Conservation (phyloP, 2,113 vertebrate species). For the Hemibagrus wyckioides region DNA sequence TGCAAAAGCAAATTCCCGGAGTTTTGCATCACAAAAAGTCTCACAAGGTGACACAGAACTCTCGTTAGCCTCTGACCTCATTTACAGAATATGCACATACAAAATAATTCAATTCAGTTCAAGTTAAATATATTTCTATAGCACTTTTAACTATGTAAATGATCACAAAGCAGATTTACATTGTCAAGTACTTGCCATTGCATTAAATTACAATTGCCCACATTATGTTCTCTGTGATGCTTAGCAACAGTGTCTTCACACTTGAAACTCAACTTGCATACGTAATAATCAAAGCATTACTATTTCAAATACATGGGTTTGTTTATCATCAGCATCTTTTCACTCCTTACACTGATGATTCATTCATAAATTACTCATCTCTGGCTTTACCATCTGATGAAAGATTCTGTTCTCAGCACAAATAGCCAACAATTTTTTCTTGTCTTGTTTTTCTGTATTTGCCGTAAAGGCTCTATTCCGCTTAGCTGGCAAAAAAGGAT, state of each 20-base stretch:
- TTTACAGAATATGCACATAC: conserved; percentile 29
- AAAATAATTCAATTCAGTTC: background rate
- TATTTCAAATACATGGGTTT: background rate
- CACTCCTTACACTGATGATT: background rate
- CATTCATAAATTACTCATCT: background rate
- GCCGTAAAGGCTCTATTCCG: conserved; percentile 21
- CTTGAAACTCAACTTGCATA: background rate
- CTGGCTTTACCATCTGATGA: background rate
- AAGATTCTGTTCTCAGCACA: background rate
- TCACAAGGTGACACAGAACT: conserved; percentile 36
- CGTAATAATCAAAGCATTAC: background rate
- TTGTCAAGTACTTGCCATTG: background rate
- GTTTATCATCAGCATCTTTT: background rate
- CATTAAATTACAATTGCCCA: background rate
- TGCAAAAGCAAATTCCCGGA: conserved; percentile 60
- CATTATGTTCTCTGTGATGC: background rate
- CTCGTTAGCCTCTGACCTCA: conserved; percentile 54
- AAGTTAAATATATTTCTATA: background rate
- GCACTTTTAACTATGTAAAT: background rate
- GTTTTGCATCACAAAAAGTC: conserved; percentile 37
- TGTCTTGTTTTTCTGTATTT: conserved; percentile 20
- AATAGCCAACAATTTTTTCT: background rate
- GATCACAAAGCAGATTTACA: background rate
- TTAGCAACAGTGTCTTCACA: background rate
- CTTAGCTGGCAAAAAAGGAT: conserved; percentile 42